Evolutionary conservation across 2,888 invertebrate genomes (phyloP), one percentile per base, ranked within the genome.

Genomic region (Oegoconia quadripuncta): DNA sequence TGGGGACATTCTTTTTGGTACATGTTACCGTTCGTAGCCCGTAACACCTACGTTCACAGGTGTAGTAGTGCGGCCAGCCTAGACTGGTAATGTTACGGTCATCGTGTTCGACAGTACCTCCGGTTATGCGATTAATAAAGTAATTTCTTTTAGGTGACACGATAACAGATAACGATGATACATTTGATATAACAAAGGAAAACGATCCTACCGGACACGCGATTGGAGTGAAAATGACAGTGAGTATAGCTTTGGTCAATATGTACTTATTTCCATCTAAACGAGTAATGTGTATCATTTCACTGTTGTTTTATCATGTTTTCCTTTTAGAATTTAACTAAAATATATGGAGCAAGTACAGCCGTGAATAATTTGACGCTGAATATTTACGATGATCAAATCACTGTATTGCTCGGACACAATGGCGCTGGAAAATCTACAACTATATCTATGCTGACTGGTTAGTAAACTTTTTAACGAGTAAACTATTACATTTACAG

Each of bases 391-490:
- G 92, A 95, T 63, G 93, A 94, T 44, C 96, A 97, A 81, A 96
- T 97, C 44, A 97, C 97, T 0, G 95, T 95, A 0, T 50, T 88
- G 25, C 64, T 88, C 6, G 88, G 88, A 1, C 88, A 88, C 58
- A 96, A 96, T 62, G 97, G 97, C 2, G 97, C 97, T 32, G 97
- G 97, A 7, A 97, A 97, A 86, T 96, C 97, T 0, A 97, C 97
- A 0, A 96, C 97, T 1, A 96, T 97, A 89, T 95, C 95, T 0
- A 97, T 97, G 93, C 78, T 97, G 28, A 97, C 96, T 25, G 97
- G 91, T 91, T n/a, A 5, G 29, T 34, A 23, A 26, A 34, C 34
- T 44, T 30, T 16, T 26, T 26, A 9, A 26, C n/a, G 3, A 25
- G n/a, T 25, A 6, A 25, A 6, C 16, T 8, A n/a, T 16, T n/a